A percentile compares a stretch with the other conserved stretches of the same genome.
phyloP scores from a whole-genome alignment of 2,113 vertebrate genomes.

The Myotis brandtii region DNA sequence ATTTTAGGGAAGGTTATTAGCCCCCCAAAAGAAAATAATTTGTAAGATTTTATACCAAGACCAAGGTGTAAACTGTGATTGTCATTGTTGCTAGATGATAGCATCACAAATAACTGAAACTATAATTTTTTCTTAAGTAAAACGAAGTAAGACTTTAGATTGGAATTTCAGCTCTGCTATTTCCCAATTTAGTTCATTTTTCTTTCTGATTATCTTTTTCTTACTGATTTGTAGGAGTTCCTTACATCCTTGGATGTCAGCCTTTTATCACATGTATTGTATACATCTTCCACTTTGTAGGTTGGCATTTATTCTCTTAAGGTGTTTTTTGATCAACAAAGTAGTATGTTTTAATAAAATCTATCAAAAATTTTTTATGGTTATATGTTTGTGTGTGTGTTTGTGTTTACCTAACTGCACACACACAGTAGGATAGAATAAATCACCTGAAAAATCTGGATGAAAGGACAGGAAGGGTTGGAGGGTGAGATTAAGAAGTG shows the following conservation, averaged over 20 bases:
- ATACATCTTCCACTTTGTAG: neutral
- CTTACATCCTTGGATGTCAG: neutral
- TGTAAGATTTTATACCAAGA: neutral
- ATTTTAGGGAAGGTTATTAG: neutral
- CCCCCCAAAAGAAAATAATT: neutral
- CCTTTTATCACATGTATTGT: neutral
- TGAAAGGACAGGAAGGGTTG: neutral
- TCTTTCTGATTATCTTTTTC: neutral
- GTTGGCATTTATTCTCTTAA: neutral
- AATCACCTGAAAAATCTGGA: neutral
- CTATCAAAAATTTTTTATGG: neutral
- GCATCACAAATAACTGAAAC: neutral
- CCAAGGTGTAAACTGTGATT: neutral
- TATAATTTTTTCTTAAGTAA: neutral
- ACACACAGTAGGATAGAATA: neutral
- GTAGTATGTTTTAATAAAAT: neutral
- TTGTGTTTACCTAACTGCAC: neutral
- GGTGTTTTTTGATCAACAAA: neutral
- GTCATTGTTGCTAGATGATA: neutral
- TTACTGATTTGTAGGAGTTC: neutral
- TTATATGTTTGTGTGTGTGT: neutral
- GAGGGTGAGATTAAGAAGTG: neutral
- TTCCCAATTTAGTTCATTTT: neutral
- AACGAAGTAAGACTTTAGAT: neutral
- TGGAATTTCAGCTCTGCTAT: neutral